Percentiles rank a stretch among this genome's conserved stretches.
phyloP scores from a whole-genome alignment of 2,888 invertebrate species.

The Zaprionus bogoriensis region DNA sequence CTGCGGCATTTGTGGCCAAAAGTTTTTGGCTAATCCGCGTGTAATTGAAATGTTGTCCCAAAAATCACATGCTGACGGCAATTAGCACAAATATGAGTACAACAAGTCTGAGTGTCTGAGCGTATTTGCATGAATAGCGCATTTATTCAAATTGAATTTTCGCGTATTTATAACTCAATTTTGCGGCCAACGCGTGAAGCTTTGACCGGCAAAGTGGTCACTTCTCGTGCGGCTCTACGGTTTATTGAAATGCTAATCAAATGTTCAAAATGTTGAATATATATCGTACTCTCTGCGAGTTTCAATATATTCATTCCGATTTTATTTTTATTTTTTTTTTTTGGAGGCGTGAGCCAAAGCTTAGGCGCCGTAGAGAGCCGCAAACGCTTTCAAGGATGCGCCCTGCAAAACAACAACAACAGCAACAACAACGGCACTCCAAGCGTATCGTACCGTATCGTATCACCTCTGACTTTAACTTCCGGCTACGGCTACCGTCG shows the following conservation, averaged over 20 bases:
- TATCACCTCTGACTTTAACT: constrained; percentile 24
- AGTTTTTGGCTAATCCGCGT: constrained; percentile 18
- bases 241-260: constrained; percentile 35
- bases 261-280: no score
- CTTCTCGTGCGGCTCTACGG: not conserved
- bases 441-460: not conserved
- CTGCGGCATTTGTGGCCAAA: constrained; percentile 9
- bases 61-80: constrained; percentile 65
- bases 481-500: constrained; percentile 31
- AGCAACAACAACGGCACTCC: no score
- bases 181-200: constrained; percentile 24
- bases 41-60: constrained; percentile 66
- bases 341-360: constrained; percentile 17
- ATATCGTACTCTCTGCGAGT: no score
- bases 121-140: constrained; percentile 1
- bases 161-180: constrained; percentile 37
- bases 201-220: constrained; percentile 21
- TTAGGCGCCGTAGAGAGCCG: not conserved
- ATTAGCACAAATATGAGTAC: constrained; percentile 52
- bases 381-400: constrained; percentile 39
- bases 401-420: constrained; percentile 11
- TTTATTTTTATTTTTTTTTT: not conserved
- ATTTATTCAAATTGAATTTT: constrained; percentile 33
- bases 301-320: no score
- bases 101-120: constrained; percentile 23